Evolutionary conservation across 2,113 vertebrate genomes (phyloP), one percentile per base, ranked within the genome.

Genomic region (Psittacus erithacus): DNA sequence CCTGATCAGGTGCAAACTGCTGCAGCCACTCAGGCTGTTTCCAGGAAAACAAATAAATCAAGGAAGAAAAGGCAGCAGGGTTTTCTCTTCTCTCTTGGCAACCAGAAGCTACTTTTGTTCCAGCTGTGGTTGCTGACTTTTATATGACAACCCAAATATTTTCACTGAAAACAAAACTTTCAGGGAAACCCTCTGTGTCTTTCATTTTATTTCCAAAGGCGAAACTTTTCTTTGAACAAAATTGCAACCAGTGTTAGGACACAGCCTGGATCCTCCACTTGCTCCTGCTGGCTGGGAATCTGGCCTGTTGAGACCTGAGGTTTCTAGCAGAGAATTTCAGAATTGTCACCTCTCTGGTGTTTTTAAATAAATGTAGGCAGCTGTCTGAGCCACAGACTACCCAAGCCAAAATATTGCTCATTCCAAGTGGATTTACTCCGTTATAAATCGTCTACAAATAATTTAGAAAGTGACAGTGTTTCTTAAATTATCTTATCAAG

Each of bases 401-500:
- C 77, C 78, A 60, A 87, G 87, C 80, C 92, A 88, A 94, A 92
- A 96, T 88, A 77, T 82, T 82, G 65, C 38, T 92, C 87, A 87
- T 88, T 95, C 79, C 82, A 87, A 95, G 91, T 82, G 77, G 80
- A 90, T 96, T 95, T 93, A 70, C 77, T 97, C 80, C 77, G 43
- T 90, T 88, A 75, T 90, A 87, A 95, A 96, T 95, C 73, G 75
- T 86, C 92, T 93, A 92, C 94, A 94, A 96, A 95, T 96, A 96
- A 94, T 95, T 96, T 94, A 1, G 82, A 96, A 93, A 95, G 87
- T 4, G 4, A 77, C 91, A 88, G 65, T 43, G 63, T 92, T 95
- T 94, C 96, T 95, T 96, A 93, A 97, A 96, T 96, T 95, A 94
- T 96, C 88, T 90, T 88, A 94, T 90, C 92, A 94, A 88, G 85